Evolutionary conservation across 1,140 invertebrate species (phyloP).

Genomic region (Onthophagus taurus): DNA sequence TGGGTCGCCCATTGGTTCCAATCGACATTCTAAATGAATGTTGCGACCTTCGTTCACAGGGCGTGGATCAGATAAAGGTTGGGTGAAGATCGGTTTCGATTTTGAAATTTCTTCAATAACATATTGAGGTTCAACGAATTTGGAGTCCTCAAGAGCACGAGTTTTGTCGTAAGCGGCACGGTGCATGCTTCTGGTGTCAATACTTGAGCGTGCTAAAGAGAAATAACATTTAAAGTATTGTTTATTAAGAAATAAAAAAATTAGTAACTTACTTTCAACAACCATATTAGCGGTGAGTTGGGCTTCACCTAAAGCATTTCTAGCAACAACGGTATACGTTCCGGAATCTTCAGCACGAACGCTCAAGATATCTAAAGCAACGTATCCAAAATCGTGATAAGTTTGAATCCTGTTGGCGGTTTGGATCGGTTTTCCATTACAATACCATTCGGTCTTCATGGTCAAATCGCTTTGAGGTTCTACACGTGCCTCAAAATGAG

Average conservation of each 20-base stretch:
- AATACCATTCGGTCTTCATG: conserved; percentile 85
- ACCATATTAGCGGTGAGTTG: conserved; percentile 70
- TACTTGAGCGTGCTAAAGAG: conserved; percentile 64
- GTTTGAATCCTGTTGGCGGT: conserved; percentile 81
- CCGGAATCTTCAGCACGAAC: conserved; percentile 79
- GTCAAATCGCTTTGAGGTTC: conserved; percentile 86
- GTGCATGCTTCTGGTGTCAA: conserved; percentile 84
- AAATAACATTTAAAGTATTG: conserved; percentile 9
- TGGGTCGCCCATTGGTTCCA: conserved; percentile 92
- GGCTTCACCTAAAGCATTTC: conserved; percentile 78
- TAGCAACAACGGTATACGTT: conserved; percentile 80
- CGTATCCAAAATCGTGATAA: conserved; percentile 92
- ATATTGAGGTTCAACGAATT: conserved; percentile 78
- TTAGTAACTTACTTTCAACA: conserved; percentile 68
- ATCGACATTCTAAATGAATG: conserved; percentile 79
- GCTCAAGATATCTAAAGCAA: conserved; percentile 85
- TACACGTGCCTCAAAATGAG: conserved; percentile 91
- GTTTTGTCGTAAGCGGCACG: conserved; percentile 77
- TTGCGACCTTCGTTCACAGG: conserved; percentile 85
- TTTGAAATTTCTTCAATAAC: conserved; percentile 89
- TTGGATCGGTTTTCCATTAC: conserved; percentile 76
- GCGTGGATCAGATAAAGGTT: conserved; percentile 69
- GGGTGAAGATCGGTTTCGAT: conserved; percentile 83
- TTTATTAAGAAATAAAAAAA: too few species aligned
- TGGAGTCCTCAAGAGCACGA: conserved; percentile 72